Conservation (phyloP, 1,140 invertebrate genomes). For the Fopius arisanus region DNA sequence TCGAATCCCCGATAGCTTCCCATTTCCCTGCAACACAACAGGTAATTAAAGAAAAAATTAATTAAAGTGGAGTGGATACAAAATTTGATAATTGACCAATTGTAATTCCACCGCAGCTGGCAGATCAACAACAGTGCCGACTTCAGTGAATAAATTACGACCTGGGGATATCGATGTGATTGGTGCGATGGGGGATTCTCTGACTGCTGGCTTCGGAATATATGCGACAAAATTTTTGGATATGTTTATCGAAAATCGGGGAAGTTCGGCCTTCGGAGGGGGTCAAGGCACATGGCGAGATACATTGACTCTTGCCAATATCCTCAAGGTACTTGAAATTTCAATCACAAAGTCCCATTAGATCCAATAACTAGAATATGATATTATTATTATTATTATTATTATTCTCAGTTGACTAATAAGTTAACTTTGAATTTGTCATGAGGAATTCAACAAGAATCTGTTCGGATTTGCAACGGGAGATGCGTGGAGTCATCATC, state of each 20-base stretch:
- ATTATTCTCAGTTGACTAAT: no score
- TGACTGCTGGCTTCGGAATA: constrained; percentile 72
- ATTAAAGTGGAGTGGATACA: background rate
- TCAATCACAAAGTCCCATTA: no score
- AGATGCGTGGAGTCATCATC: constrained; percentile 62
- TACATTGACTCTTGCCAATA: constrained; percentile 64
- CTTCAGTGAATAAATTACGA: constrained; percentile 67
- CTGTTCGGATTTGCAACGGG: constrained; percentile 68
- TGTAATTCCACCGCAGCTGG: constrained; percentile 32
- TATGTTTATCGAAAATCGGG: constrained; percentile 63
- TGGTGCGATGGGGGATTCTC: constrained; percentile 74
- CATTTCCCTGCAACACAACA: constrained; percentile 57
- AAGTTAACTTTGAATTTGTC: background rate
- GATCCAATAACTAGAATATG: no score
- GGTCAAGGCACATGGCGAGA: constrained; percentile 70
- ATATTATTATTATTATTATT: no score
- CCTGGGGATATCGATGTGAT: constrained; percentile 75
- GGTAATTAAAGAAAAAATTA: constrained; percentile 37
- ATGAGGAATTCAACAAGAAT: constrained; percentile 72
- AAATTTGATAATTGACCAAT: background rate
- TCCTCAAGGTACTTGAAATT: constrained; percentile 49
- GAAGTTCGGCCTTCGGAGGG: constrained; percentile 64
- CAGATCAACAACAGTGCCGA: constrained; percentile 57
- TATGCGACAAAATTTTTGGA: constrained; percentile 62
- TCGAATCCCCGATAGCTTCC: constrained; percentile 28